These are phyloP conservation scores for Leucoraja erinaceus DNA, from an alignment of 2,113 vertebrate genomes.

Conservation along the genomic window DNA sequence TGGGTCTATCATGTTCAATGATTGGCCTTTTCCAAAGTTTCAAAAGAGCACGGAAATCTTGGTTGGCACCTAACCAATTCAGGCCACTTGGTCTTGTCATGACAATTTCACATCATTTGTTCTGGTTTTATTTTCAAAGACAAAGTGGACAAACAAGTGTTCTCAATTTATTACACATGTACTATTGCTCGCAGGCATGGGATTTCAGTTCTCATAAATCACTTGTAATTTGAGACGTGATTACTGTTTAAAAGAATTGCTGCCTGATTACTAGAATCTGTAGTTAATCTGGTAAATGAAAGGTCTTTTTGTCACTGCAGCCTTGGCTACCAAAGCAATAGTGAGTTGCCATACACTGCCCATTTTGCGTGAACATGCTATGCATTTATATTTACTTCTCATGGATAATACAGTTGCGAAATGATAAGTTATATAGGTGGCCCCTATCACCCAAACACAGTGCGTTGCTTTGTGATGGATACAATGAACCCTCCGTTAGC, in stretches of 20 bases:
- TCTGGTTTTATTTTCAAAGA: not conserved
- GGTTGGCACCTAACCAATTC: not conserved
- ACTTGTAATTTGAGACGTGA: not conserved
- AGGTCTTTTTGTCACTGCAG: not conserved
- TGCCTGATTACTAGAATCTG: not conserved
- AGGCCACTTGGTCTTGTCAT: not conserved
- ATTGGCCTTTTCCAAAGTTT: not conserved
- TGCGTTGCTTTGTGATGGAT: not conserved
- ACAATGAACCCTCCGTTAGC: not conserved
- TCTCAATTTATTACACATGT: slow-evolving; percentile 8
- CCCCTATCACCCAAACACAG: not conserved
- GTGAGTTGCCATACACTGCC: not conserved
- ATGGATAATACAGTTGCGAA: not conserved
- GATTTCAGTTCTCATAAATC: not conserved
- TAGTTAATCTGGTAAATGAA: slow-evolving; percentile 10
- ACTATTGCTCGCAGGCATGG: not conserved
- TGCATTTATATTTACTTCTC: not conserved
- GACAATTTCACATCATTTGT: not conserved
- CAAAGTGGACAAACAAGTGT: slow-evolving; percentile 11
- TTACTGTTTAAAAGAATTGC: slow-evolving; percentile 1
- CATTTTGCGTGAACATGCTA: not conserved
- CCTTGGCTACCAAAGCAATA: not conserved
- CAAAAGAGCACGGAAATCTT: not conserved
- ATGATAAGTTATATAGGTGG: not conserved
- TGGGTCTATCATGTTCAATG: too few species aligned